Percentiles rank a stretch among this genome's conserved stretches.
phyloP scores from a whole-genome alignment of 2,797 vertebrate genomes.

The Odontamblyopus rebecca region DNA sequence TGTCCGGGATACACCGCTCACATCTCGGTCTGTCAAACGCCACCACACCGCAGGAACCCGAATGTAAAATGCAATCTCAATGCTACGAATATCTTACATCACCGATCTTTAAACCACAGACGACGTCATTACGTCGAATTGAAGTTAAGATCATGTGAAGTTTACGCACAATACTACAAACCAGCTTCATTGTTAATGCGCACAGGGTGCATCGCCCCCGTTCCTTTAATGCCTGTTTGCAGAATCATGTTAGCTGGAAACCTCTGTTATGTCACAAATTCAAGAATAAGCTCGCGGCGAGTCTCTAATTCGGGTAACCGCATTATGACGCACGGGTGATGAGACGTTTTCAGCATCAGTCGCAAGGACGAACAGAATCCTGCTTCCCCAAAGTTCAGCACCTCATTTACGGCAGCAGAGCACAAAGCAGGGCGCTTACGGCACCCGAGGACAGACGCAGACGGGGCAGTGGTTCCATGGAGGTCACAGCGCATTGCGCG shows the following conservation, averaged over 20 bases:
- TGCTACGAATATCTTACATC: constrained; percentile 46
- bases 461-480: constrained; percentile 28
- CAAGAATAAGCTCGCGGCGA: constrained; percentile 73
- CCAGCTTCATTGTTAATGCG: background rate
- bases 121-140: background rate
- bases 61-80: too few relatives aligned
- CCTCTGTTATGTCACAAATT: constrained; percentile 73
- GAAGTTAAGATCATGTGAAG: background rate
- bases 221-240: constrained; percentile 36
- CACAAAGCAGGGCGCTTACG: background rate
- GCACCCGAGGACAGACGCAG: constrained; percentile 15
- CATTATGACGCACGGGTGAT: constrained; percentile 82
- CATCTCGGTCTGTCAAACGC: constrained; percentile 26
- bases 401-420: constrained; percentile 1
- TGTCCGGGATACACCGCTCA: constrained; percentile 11
- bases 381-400: constrained; percentile 29
- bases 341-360: constrained; percentile 29
- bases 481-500: constrained; percentile 44
- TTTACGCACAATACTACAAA: background rate
- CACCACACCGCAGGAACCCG: constrained; percentile 33
- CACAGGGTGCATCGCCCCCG: constrained; percentile 31
- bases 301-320: constrained; percentile 78
- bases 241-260: constrained; percentile 44
- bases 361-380: constrained; percentile 24
- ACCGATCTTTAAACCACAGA: constrained; percentile 24